phyloP scores from a whole-genome alignment of 2,888 invertebrate genomes.

The Andrena bucephala region DNA sequence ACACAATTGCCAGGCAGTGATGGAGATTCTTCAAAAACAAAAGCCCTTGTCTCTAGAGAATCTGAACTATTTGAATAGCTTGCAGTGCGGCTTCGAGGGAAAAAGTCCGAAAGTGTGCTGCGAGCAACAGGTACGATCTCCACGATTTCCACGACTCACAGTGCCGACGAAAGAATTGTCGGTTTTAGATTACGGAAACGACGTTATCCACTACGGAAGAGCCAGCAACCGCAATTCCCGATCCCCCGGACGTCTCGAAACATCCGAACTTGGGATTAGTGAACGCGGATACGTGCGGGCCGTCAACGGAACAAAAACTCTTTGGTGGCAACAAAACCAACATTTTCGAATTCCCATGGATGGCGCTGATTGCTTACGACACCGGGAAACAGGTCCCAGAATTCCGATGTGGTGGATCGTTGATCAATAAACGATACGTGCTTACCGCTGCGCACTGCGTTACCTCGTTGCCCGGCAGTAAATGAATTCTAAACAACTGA shows the following conservation, averaged over 20 bases:
- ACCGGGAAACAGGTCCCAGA: constrained; percentile 71
- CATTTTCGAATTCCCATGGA: constrained; percentile 91
- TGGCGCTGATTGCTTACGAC: constrained; percentile 89
- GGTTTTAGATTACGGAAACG: not conserved
- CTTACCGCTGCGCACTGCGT: constrained; percentile 88
- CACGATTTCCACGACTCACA: not conserved
- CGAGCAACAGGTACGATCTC: constrained; percentile 56
- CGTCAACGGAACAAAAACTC: constrained; percentile 86
- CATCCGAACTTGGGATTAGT: constrained; percentile 84
- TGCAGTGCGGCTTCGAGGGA: constrained; percentile 85
- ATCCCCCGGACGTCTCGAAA: constrained; percentile 81
- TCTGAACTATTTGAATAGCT: constrained; percentile 79
- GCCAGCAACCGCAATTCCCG: not conserved
- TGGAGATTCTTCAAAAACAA: constrained; percentile 76
- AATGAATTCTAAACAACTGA: constrained; percentile 7
- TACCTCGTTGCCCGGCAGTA: constrained; percentile 78
- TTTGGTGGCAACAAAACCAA: constrained; percentile 88
- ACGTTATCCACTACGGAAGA: not conserved
- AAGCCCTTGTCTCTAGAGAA: constrained; percentile 71
- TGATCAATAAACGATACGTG: constrained; percentile 86
- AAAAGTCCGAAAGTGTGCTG: constrained; percentile 85
- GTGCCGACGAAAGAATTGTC: not conserved
- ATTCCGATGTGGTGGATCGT: constrained; percentile 84
- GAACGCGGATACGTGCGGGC: constrained; percentile 86
- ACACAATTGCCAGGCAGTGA: constrained; percentile 79